A percentile compares a stretch with the other conserved stretches of the same genome.
These are phyloP conservation scores for Agonopterix heracliana DNA, from an alignment of 2,888 invertebrate species.

Conservation along the genomic window DNA sequence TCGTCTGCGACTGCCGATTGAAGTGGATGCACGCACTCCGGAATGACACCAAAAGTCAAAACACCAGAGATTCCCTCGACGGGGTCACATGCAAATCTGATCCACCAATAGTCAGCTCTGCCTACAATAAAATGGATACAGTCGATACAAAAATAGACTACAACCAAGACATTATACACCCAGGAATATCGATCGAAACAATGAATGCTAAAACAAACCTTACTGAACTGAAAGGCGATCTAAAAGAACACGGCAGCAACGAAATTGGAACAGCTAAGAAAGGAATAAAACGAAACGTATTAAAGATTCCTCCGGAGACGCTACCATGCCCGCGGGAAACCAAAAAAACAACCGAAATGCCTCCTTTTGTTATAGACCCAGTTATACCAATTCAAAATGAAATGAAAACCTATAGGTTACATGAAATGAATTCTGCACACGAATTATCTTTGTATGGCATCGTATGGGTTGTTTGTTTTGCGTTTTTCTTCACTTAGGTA, in stretches of 20 bases:
- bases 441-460: slow-evolving; percentile 23
- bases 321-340: slow-evolving; percentile 58
- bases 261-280: slow-evolving; percentile 38
- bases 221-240: slow-evolving; percentile 44
- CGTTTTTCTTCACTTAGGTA: slow-evolving; percentile 57
- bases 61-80: slow-evolving; percentile 81
- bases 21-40: slow-evolving; percentile 86
- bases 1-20: slow-evolving; percentile 89
- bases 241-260: slow-evolving; percentile 37
- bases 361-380: slow-evolving; percentile 53
- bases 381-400: slow-evolving; percentile 66
- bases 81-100: slow-evolving; percentile 83
- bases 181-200: slow-evolving; percentile 54
- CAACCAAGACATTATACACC: slow-evolving; percentile 53
- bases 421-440: slow-evolving; percentile 45
- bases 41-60: slow-evolving; percentile 84
- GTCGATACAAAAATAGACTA: slow-evolving; percentile 48
- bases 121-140: slow-evolving; percentile 61
- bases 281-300: slow-evolving; percentile 51
- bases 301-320: slow-evolving; percentile 60
- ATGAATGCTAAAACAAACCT: slow-evolving; percentile 48
- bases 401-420: slow-evolving; percentile 66
- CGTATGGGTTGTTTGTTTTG: slow-evolving; percentile 44
- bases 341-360: slow-evolving; percentile 51
- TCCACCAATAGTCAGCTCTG: slow-evolving; percentile 62